Base-by-base conservation (phyloP, 2,113 vertebrate genomes). In the Eubucco bourcierii region DNA sequence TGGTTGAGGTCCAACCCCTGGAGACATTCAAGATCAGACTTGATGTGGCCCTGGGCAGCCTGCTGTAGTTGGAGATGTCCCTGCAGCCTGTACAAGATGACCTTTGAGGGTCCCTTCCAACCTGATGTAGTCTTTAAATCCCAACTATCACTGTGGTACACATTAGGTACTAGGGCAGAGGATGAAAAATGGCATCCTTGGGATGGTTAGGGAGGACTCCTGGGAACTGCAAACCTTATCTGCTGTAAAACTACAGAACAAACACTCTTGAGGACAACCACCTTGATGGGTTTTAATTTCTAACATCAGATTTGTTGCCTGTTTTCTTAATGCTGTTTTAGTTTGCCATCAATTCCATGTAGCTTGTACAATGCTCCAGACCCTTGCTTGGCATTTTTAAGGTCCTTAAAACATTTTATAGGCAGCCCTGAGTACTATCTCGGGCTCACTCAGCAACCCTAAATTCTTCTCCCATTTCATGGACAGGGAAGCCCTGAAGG, bases 391-490 rank as follows among this genome's bases (percentile, higher is more conserved):
- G 5, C 23, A 11, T 28, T 74, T 74, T 14, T 34, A 5, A 19
- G 19, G 29, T 60, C 64, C 33, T 85, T 31, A 23, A 12, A n/a
- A 7, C 0, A 1, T 11, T 21, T n/a, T 84, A 4, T 1, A 16
- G 28, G 8, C 2, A 3, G 63, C 39, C 5, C 0, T 58, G 65
- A 74, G 4, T 37, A 4, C 11, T 6, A 14, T 37, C 14, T 39
- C 20, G 59, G 67, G 63, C 60, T 83, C 17, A 3, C 34, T 61
- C 37, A 37, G 37, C 37, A 37, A 37, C 37, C 37, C 75, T 12
- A 41, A 53, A 34, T 12, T 20, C 11, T 65, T 25, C 23, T 90
- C 5, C 47, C 1, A 0, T 15, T 31, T 25, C 2, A 1, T 8
- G 61, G 65, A 1, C 11, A 52, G 70, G 31, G 33, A 37, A 12